phyloP scores from a whole-genome alignment of 2,113 vertebrate genomes.

The Gymnarchus niloticus region DNA sequence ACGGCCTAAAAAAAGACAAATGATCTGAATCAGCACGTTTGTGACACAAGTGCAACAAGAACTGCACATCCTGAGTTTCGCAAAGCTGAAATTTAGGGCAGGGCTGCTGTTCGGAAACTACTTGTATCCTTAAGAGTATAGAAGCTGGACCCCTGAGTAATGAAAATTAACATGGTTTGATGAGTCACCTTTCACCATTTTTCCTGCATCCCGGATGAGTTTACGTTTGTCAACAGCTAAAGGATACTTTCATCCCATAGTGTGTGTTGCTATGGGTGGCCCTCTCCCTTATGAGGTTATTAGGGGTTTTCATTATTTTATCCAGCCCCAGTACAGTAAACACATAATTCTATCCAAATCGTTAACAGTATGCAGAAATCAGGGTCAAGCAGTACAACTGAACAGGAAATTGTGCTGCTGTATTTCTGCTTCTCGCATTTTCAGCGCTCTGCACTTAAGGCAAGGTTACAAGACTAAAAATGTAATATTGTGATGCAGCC shows the following conservation, averaged over 20 bases:
- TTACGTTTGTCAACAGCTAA: no score
- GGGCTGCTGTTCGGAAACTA: neutral
- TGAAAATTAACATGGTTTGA: no score
- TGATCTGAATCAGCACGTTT: neutral
- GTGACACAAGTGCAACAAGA: neutral
- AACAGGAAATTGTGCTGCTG: slow-evolving; percentile 57
- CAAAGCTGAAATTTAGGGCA: neutral
- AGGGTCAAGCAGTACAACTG: slow-evolving; percentile 39
- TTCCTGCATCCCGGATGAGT: no score
- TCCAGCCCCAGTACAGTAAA: neutral
- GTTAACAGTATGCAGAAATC: slow-evolving; percentile 35
- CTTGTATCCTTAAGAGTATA: no score
- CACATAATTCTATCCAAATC: neutral
- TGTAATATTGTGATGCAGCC: slow-evolving; percentile 41
- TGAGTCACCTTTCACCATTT: no score
- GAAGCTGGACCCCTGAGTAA: no score
- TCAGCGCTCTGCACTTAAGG: slow-evolving; percentile 44
- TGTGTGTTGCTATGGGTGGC: neutral
- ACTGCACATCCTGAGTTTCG: neutral
- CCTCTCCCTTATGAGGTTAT: neutral
- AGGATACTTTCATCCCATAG: no score
- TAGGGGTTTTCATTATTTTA: neutral
- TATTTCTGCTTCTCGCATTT: slow-evolving; percentile 40
- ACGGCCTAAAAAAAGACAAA: neutral
- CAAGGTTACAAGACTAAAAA: slow-evolving; percentile 46